Percentiles rank a stretch among this genome's conserved stretches.
Evolutionary conservation across 2,888 invertebrate species (phyloP).

Genomic region (Drosophila paranaensis): DNA sequence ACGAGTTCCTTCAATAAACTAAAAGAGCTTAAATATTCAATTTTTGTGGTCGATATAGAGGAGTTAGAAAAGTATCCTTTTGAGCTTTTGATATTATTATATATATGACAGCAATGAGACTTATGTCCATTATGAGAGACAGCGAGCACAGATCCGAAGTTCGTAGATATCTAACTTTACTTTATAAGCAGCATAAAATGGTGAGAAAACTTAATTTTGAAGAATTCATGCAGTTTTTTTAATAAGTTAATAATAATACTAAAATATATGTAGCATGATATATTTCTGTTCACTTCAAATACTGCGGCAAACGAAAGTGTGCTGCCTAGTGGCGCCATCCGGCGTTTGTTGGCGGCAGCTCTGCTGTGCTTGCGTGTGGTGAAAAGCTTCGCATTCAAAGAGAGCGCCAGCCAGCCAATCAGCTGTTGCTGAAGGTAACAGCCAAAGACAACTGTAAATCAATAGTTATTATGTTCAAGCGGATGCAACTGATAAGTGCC

Average conservation of each 20-base stretch:
- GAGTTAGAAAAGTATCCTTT: no score
- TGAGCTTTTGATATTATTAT: no score
- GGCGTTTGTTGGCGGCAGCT: slow-evolving; percentile 17
- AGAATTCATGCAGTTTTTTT: no score
- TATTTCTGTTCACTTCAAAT: neutral
- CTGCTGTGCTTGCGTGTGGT: slow-evolving; percentile 57
- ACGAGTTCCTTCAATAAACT: neutral
- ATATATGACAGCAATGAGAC: no score
- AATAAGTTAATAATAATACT: no score
- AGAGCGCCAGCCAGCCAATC: slow-evolving; percentile 27
- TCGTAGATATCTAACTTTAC: no score
- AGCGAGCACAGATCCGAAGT: no score
- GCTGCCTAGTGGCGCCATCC: slow-evolving; percentile 51
- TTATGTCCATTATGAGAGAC: no score
- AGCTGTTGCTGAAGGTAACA: slow-evolving; percentile 48
- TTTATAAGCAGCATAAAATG: no score
- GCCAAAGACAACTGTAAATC: slow-evolving; percentile 41
- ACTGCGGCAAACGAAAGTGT: neutral
- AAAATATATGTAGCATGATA: no score
- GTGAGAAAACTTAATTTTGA: no score
- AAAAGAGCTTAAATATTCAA: neutral
- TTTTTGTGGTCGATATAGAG: no score
- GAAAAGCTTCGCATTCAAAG: slow-evolving; percentile 56
- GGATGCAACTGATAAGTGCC: slow-evolving; percentile 38
- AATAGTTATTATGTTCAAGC: slow-evolving; percentile 40